These are phyloP conservation scores for Urocitellus parryii DNA, from an alignment of 2,113 vertebrate species.

Conservation along the genomic window DNA sequence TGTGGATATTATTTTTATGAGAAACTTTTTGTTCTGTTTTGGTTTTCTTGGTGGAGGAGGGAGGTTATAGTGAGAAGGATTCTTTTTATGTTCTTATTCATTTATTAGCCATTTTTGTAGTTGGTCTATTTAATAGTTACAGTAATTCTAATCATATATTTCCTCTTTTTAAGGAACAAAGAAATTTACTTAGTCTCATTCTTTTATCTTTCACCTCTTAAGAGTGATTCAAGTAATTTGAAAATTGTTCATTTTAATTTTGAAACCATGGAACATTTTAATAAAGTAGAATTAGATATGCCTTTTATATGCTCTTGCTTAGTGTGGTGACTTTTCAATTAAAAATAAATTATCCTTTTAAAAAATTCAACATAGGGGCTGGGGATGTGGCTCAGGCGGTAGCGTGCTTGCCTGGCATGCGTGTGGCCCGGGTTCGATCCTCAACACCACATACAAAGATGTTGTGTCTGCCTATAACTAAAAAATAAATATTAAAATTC, in stretches of 20 bases:
- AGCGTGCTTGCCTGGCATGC: too few species aligned
- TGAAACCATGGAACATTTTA: background rate
- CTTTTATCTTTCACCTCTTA: background rate
- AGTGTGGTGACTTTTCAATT: background rate
- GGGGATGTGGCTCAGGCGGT: too few species aligned
- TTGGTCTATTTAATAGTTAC: conserved; percentile 15
- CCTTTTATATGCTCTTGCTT: background rate
- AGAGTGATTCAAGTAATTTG: background rate
- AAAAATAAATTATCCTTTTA: conserved; percentile 45
- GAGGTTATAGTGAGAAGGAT: conserved; percentile 29
- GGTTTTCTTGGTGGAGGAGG: background rate
- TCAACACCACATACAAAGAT: too few species aligned
- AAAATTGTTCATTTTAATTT: background rate
- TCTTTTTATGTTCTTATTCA: conserved; percentile 60
- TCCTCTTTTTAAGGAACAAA: conserved; percentile 30
- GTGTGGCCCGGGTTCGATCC: too few species aligned
- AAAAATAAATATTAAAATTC: too few species aligned
- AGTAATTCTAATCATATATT: background rate
- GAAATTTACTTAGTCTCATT: background rate
- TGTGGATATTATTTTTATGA: conserved; percentile 42
- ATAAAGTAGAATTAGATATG: background rate
- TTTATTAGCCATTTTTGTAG: background rate
- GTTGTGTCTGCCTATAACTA: too few species aligned
- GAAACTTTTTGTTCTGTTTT: conserved; percentile 27
- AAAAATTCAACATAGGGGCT: background rate